A percentile compares a stretch with the other conserved stretches of the same genome.
Evolutionary conservation across 2,113 vertebrate genomes (phyloP).

Genomic region (Mus spicilegus): DNA sequence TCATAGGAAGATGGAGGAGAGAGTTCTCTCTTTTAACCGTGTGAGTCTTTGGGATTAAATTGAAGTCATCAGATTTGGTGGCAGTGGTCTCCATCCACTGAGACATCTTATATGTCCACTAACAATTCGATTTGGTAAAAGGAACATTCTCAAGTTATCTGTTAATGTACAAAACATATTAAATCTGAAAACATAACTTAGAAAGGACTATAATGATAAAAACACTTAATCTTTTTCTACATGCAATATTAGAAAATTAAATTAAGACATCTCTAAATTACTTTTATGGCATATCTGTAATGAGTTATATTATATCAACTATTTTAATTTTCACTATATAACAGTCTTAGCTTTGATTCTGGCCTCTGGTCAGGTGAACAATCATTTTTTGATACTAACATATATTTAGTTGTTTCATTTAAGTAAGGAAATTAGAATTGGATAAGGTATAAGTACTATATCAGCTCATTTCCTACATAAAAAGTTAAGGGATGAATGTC

Average conservation of each 20-base stretch:
- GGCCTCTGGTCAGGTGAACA: not conserved
- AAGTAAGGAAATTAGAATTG: not conserved
- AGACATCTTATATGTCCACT: too few relatives aligned
- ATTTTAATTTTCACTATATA: conserved; percentile 1
- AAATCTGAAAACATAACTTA: conserved; percentile 43
- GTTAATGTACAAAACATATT: not conserved
- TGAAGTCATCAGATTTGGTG: not conserved
- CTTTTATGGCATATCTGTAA: conserved; percentile 8
- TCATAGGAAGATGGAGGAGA: not conserved
- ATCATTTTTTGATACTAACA: not conserved
- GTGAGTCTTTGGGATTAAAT: not conserved
- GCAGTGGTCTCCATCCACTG: not conserved
- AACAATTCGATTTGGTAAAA: conserved; percentile 26
- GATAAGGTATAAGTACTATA: not conserved
- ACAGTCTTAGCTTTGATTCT: not conserved
- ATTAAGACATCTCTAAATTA: conserved; percentile 5
- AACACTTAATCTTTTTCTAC: not conserved
- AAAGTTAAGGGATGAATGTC: not conserved
- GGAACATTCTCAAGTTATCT: not conserved
- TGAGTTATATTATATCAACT: conserved; percentile 9
- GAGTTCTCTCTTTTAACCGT: not conserved
- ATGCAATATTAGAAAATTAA: not conserved
- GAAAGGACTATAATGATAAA: not conserved
- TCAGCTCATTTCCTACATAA: conserved; percentile 2
- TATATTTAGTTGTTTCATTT: not conserved